phyloP scores from a whole-genome alignment of 2,888 invertebrate genomes.

The Melanotus villosus region DNA sequence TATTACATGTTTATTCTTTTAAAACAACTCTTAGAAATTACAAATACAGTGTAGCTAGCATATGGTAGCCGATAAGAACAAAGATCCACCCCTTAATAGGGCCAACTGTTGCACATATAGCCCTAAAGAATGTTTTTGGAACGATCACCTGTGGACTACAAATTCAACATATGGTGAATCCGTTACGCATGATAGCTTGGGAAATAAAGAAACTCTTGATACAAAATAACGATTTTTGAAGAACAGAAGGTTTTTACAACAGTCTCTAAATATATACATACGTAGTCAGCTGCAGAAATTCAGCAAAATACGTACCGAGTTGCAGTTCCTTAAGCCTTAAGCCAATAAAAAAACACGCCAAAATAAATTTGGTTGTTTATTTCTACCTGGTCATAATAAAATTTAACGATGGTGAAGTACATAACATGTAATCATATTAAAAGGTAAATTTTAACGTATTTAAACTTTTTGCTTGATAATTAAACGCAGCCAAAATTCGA shows the following conservation, averaged over 20 bases:
- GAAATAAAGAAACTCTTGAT: slow-evolving; percentile 57
- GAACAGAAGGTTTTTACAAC: slow-evolving; percentile 20
- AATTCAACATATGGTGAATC: slow-evolving; percentile 64
- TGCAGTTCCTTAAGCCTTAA: too few species aligned
- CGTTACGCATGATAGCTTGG: slow-evolving; percentile 66
- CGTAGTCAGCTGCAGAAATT: too few species aligned
- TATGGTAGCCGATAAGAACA: slow-evolving; percentile 45
- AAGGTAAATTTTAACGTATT: too few species aligned
- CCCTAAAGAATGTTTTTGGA: slow-evolving; percentile 40
- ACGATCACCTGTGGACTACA: slow-evolving; percentile 58
- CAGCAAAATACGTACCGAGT: too few species aligned
- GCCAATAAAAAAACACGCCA: too few species aligned
- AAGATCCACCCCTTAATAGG: slow-evolving; percentile 49
- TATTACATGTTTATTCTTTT: background rate
- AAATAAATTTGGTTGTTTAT: too few species aligned
- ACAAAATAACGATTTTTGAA: slow-evolving; percentile 56
- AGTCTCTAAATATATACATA: too few species aligned
- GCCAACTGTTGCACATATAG: slow-evolving; percentile 47
- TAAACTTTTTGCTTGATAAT: too few species aligned
- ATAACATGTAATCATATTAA: too few species aligned
- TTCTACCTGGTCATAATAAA: too few species aligned
- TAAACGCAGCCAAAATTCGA: background rate
- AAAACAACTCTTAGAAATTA: slow-evolving; percentile 11
- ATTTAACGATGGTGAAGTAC: too few species aligned
- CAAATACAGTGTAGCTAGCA: slow-evolving; percentile 23